Evolutionary conservation across 2,797 vertebrate genomes (phyloP), one percentile per base, ranked within the genome.

Genomic region (Sebastiscus tertius): DNA sequence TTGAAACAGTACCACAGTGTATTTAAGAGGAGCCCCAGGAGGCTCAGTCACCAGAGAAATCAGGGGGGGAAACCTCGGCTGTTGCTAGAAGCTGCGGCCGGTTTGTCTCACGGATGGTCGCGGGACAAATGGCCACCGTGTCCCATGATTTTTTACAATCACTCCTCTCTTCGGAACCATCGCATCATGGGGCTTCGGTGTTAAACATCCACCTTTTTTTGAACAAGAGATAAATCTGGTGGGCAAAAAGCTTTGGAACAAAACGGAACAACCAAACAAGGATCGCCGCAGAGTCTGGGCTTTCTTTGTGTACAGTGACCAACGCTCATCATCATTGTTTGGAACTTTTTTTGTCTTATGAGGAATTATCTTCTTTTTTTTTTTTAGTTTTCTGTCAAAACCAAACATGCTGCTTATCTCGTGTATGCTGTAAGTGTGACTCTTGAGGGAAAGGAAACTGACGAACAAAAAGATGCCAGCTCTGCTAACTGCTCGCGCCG

Each of bases 331-430:
- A 72, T 89, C 90, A 87, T 87, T 39, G 62, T 89, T 89, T 88
- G 29, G 58, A 87, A 93, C 82, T 75, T 77, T 84, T 84, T 81
- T 90, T 80, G 89, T 94, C 90, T 87, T 86, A 85, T 62, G 78
- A 89, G 80, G 84, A 92, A 86, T 81, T 85, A 72, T 83, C 61
- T 76, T 70, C 63, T 64, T 77, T 76, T 66, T 55, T 72, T 14
- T 56, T 71, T 16, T 55, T 54, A 66, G 58, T 83, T 90, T 90
- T 88, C 83, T 89, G 91, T 94, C 87, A 55, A 92, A 95, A 95
- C 94, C 93, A 95, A 95, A 95, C 94, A 93, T 96, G 95, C 95
- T 96, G 95, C 95, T 96, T 95, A 89, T 93, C 92, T 94, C 63
- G 80, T 94, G 93, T 93, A 90, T 93, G 94, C 93, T 94, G 93